phyloP scores from a whole-genome alignment of 2,888 invertebrate species.

The Dicyrtomina minuta region DNA sequence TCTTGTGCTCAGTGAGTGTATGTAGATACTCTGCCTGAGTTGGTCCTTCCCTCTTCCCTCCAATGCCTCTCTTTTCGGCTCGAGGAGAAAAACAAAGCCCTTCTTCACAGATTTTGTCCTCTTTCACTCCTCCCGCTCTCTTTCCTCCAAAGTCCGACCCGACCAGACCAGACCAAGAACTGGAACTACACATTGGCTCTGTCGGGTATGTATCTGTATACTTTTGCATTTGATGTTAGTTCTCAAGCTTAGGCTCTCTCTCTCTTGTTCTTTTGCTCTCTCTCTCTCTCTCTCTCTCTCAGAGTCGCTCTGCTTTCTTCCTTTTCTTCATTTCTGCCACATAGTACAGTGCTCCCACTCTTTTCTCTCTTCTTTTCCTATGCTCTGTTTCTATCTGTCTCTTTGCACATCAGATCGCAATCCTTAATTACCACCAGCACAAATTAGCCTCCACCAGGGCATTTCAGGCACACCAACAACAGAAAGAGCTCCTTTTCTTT shows the following conservation, averaged over 20 bases:
- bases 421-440: slow-evolving; percentile 47
- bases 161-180: background rate
- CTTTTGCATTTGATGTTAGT: background rate
- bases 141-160: background rate
- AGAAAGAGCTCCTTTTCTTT: slow-evolving; percentile 26
- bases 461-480: slow-evolving; percentile 25
- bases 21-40: background rate
- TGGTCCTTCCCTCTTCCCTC: slow-evolving; percentile 3
- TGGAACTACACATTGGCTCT: background rate
- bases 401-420: slow-evolving; percentile 38
- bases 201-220: background rate
- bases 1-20: background rate
- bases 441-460: slow-evolving; percentile 40
- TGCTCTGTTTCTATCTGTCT: slow-evolving; percentile 19
- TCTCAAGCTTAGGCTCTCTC: background rate
- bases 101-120: slow-evolving; percentile 40
- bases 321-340: slow-evolving; percentile 24
- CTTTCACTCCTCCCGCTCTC: slow-evolving; percentile 22
- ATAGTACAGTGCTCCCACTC: slow-evolving; percentile 15
- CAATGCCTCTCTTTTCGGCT: slow-evolving; percentile 24
- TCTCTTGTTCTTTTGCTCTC: background rate
- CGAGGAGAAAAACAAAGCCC: slow-evolving; percentile 39
- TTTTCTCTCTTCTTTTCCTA: slow-evolving; percentile 18
- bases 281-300: slow-evolving; percentile 7
- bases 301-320: slow-evolving; percentile 23